A percentile compares a stretch with the other conserved stretches of the same genome.
These are phyloP conservation scores for Corynorhinus townsendii DNA, from an alignment of 2,113 vertebrate species.

Conservation along the genomic window DNA sequence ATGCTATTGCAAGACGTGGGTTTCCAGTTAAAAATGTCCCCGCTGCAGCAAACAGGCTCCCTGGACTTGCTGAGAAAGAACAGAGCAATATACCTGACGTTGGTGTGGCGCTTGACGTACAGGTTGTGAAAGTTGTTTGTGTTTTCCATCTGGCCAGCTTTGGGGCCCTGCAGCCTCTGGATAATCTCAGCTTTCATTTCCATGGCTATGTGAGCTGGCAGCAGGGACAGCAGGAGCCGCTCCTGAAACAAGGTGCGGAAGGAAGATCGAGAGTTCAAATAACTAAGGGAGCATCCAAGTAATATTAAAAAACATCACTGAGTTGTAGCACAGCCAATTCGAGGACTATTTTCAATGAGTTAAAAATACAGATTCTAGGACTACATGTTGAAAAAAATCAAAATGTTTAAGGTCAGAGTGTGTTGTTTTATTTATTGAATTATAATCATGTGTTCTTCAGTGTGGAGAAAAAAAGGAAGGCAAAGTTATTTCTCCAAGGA, in stretches of 20 bases:
- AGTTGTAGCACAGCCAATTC: rapidly evolving
- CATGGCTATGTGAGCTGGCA: conserved; percentile 97
- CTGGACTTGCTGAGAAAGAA: rapidly evolving
- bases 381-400: background rate
- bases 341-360: background rate
- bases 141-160: conserved; percentile 95
- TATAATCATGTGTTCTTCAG: background rate
- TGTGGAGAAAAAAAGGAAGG: background rate
- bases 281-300: rapidly evolving
- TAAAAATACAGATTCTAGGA: background rate
- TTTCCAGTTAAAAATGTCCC: rapidly evolving
- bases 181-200: conserved; percentile 99
- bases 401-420: background rate
- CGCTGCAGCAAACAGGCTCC: rapidly evolving
- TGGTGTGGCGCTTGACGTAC: conserved; percentile 97
- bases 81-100: conserved; percentile 86
- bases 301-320: rapidly evolving
- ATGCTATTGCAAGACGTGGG: rapidly evolving
- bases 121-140: conserved; percentile 99
- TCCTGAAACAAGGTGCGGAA: conserved; percentile 79
- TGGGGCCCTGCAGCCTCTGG: conserved; percentile 95
- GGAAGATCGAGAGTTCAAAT: rapidly evolving
- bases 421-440: background rate
- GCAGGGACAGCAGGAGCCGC: conserved; percentile 92
- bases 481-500: conserved; percentile 17